phyloP scores from a whole-genome alignment of 2,888 invertebrate genomes.

The Phania funesta region DNA sequence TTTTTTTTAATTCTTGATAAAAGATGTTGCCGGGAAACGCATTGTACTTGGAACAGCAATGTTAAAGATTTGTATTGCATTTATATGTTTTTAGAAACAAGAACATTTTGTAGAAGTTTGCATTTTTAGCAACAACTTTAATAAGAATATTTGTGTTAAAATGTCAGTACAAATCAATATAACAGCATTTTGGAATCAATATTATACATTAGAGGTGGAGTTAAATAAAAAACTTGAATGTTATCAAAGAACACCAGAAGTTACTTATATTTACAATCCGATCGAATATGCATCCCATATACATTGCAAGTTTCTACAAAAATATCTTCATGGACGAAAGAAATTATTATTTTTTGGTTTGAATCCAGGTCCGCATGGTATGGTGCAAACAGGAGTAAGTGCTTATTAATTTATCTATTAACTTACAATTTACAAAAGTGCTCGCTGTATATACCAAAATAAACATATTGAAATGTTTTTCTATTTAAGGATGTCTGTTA shows the following conservation, averaged over 20 bases:
- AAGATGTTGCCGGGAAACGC: too few relatives aligned
- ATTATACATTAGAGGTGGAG: constrained; percentile 74
- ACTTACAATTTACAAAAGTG: too few relatives aligned
- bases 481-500: too few relatives aligned
- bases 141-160: not conserved
- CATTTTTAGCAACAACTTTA: too few relatives aligned
- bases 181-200: constrained; percentile 72
- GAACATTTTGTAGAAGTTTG: too few relatives aligned
- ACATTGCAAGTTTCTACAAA: constrained; percentile 88
- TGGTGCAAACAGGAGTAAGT: constrained; percentile 94
- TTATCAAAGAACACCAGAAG: constrained; percentile 37
- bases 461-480: too few relatives aligned
- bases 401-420: too few relatives aligned
- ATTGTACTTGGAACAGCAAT: too few relatives aligned
- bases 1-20: too few relatives aligned
- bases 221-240: constrained; percentile 70
- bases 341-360: constrained; percentile 92
- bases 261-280: constrained; percentile 87
- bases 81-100: too few relatives aligned
- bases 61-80: too few relatives aligned
- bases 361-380: constrained; percentile 98
- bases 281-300: constrained; percentile 90
- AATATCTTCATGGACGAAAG: constrained; percentile 85
- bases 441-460: too few relatives aligned
- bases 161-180: not conserved